Evolutionary conservation across 2,113 vertebrate genomes (phyloP).

Genomic region (Galbula dea): DNA sequence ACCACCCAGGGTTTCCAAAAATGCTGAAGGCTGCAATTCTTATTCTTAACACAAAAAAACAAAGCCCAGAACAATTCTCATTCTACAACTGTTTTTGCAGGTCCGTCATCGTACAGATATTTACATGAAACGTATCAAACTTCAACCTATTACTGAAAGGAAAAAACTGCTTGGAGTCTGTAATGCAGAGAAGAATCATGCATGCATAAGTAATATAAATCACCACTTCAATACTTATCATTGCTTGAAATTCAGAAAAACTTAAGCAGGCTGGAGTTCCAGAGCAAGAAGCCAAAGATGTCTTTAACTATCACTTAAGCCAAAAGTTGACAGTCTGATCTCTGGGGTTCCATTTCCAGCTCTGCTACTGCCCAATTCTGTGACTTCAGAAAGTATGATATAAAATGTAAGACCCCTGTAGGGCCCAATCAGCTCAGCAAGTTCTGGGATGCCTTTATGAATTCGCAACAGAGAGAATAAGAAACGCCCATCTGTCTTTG

Average conservation of each 20-base stretch:
- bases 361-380: not conserved
- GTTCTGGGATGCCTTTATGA: not conserved
- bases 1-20: conserved; percentile 41
- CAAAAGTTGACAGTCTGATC: not conserved
- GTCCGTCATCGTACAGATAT: not conserved
- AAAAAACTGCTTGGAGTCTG: not conserved
- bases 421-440: not conserved
- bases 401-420: not conserved
- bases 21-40: conserved; percentile 45
- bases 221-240: not conserved
- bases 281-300: not conserved
- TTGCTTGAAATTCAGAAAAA: not conserved
- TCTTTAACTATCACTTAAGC: not conserved
- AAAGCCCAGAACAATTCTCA: not conserved
- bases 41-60: not conserved
- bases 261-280: not conserved
- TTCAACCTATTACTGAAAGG: not conserved
- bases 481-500: not conserved
- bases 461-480: not conserved
- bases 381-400: not conserved
- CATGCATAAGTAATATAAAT: not conserved
- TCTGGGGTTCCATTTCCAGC: not conserved
- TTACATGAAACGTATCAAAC: not conserved
- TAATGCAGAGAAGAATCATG: not conserved
- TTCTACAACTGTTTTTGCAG: not conserved